A percentile compares a stretch with the other conserved stretches of the same genome.
phyloP scores from a whole-genome alignment of 2,888 invertebrate species.

The Coelinius sp. region DNA sequence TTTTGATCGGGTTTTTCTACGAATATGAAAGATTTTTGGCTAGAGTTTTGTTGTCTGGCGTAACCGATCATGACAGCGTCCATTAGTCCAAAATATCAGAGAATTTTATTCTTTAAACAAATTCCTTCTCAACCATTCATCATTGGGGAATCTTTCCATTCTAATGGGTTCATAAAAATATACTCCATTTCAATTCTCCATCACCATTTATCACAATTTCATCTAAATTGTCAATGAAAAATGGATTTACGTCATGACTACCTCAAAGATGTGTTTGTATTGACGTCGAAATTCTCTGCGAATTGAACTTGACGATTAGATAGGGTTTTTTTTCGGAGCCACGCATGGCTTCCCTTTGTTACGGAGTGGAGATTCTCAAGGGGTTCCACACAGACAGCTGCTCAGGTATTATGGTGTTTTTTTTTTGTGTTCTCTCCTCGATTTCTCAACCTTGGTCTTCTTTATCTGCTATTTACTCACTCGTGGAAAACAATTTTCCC shows the following conservation, averaged over 20 bases:
- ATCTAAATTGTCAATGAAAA: not conserved
- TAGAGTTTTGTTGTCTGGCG: not conserved
- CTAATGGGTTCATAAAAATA: no score
- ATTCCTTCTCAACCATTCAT: no score
- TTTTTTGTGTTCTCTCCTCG: not conserved
- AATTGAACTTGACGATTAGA: not conserved
- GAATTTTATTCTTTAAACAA: constrained; percentile 3
- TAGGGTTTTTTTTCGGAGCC: not conserved
- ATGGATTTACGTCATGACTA: not conserved
- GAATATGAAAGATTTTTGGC: no score
- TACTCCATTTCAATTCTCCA: no score
- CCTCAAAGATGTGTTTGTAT: not conserved
- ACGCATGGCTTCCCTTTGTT: constrained; percentile 24
- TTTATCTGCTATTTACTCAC: not conserved
- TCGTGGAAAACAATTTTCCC: not conserved
- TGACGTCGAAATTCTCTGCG: not conserved
- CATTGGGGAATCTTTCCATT: no score
- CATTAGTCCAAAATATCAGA: constrained; percentile 1
- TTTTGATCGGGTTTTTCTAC: no score
- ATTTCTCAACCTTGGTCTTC: not conserved
- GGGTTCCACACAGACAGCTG: constrained; percentile 8
- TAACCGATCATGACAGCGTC: not conserved
- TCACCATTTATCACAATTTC: not conserved
- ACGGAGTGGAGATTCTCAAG: constrained; percentile 3
- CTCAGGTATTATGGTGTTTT: not conserved